Evolutionary conservation across 1,140 invertebrate genomes (phyloP).

Genomic region (Ylistrum balloti): DNA sequence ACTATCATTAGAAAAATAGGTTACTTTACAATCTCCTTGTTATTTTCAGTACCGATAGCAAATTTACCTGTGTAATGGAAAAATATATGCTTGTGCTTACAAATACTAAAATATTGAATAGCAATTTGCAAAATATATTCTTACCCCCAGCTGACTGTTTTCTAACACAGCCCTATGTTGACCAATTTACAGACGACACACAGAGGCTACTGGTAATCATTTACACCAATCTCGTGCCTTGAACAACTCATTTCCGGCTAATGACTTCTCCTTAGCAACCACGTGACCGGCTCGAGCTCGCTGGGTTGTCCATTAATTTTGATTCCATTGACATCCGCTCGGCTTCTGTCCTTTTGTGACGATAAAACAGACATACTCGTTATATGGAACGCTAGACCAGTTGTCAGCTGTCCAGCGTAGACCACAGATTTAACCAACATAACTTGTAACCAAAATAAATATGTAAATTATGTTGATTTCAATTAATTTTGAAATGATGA

Average conservation of each 20-base stretch:
- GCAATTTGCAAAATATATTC: no score
- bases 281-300: not conserved
- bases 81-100: no score
- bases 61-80: no score
- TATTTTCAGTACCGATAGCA: no score
- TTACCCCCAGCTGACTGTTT: no score
- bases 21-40: no score
- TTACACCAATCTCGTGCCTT: not conserved
- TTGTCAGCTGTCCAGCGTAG: not conserved
- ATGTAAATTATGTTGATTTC: no score
- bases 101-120: no score
- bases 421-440: no score
- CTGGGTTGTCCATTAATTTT: not conserved
- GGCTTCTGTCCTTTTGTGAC: conserved; percentile 8
- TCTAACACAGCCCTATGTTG: not conserved
- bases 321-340: not conserved
- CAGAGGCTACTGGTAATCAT: not conserved
- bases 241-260: conserved; percentile 37
- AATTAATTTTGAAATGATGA: no score
- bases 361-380: not conserved
- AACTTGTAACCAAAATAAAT: no score
- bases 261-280: not conserved
- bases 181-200: not conserved
- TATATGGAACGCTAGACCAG: not conserved
- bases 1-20: no score